Evolutionary conservation across 2,888 invertebrate species (phyloP).

Genomic region (Xylocampa areola): DNA sequence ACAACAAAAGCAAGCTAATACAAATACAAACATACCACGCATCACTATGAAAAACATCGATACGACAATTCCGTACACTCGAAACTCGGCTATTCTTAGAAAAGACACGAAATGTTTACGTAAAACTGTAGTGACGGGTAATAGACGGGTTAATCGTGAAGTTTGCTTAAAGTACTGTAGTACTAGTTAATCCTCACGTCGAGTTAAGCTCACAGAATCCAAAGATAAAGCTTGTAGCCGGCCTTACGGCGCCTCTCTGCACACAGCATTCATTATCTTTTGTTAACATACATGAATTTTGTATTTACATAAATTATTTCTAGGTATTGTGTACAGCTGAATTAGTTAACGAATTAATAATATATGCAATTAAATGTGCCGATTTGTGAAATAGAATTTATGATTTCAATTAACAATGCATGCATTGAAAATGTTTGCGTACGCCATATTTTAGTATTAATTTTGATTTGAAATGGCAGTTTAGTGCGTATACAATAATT

Average conservation of each 20-base stretch:
- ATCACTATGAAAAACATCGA: conserved; percentile 12
- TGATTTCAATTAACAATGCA: conserved; percentile 37
- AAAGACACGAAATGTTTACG: conserved; percentile 48
- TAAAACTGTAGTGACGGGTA: conserved; percentile 51
- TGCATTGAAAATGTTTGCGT: conserved; percentile 5
- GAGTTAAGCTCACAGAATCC: conserved; percentile 76
- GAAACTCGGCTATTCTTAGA: conserved; percentile 43
- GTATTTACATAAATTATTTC: conserved; percentile 43
- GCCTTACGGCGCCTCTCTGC: conserved; percentile 63
- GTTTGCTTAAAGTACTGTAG: conserved; percentile 58
- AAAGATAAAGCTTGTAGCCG: conserved; percentile 71
- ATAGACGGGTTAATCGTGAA: conserved; percentile 66
- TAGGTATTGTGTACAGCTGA: conserved; percentile 8
- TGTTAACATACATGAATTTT: conserved; percentile 52
- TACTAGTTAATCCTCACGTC: conserved; percentile 75
- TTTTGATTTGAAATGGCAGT: conserved; percentile 9
- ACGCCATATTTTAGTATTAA: conserved; percentile 24
- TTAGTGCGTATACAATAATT: not conserved
- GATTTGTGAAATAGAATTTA: conserved; percentile 39
- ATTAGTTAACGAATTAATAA: conserved; percentile 39
- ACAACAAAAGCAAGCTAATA: not conserved
- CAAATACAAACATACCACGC: conserved; percentile 10
- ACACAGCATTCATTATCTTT: conserved; percentile 61
- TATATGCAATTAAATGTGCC: conserved; percentile 27
- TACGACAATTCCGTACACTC: conserved; percentile 19